Conservation (phyloP, 1,140 invertebrate species). For the Leptinotarsa defecta region DNA sequence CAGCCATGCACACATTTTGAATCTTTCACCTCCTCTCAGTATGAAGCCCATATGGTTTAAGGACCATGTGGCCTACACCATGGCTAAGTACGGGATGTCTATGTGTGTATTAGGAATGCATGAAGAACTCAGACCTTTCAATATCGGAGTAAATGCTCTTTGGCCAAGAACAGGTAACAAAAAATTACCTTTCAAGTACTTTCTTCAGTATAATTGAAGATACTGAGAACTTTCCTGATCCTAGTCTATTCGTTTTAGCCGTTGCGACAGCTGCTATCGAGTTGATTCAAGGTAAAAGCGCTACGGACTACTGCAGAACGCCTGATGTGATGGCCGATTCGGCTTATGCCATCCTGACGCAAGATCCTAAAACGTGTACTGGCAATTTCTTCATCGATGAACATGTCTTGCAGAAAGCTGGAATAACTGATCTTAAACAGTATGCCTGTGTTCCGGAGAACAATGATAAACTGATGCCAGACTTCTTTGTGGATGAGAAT, state of each 20-base stretch:
- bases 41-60: slow-evolving; percentile 91
- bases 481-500: slow-evolving; percentile 87
- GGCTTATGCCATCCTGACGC: slow-evolving; percentile 86
- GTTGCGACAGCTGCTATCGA: slow-evolving; percentile 96
- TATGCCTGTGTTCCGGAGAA: slow-evolving; percentile 82
- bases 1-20: slow-evolving; percentile 93
- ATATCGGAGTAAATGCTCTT: slow-evolving; percentile 94
- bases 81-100: slow-evolving; percentile 99
- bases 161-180: slow-evolving; percentile 91
- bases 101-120: slow-evolving; percentile 98
- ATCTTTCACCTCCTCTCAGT: slow-evolving; percentile 92
- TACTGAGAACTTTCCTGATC: background rate
- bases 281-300: slow-evolving; percentile 81
- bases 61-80: slow-evolving; percentile 94
- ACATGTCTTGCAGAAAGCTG: slow-evolving; percentile 78
- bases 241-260: slow-evolving; percentile 60
- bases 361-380: slow-evolving; percentile 77
- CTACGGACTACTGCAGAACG: slow-evolving; percentile 70
- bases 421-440: slow-evolving; percentile 82
- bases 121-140: slow-evolving; percentile 82
- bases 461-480: slow-evolving; percentile 74
- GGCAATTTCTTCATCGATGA: slow-evolving; percentile 97
- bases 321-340: slow-evolving; percentile 95
- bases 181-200: slow-evolving; percentile 6
- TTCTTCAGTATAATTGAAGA: background rate